Evolutionary conservation across 2,113 vertebrate genomes (phyloP).

Genomic region (Coracopsis vasa): DNA sequence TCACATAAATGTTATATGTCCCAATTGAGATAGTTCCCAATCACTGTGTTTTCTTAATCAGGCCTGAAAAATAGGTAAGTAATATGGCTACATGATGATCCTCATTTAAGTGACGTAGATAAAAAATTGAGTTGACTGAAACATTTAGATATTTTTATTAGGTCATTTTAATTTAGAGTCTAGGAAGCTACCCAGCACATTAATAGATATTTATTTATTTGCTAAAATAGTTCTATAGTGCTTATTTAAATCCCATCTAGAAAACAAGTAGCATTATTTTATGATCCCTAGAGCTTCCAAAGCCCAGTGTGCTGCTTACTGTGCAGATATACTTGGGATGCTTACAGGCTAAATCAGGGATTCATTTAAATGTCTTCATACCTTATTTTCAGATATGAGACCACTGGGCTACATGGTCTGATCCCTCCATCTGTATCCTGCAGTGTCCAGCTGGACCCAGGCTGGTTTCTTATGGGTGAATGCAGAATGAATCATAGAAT

Average conservation of each 20-base stretch:
- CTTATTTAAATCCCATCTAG: neutral
- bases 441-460: neutral
- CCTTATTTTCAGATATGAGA: neutral
- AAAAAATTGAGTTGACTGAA: neutral
- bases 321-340: neutral
- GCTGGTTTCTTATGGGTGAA: neutral
- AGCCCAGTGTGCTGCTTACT: neutral
- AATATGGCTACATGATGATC: neutral
- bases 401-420: neutral
- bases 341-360: neutral
- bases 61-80: slow-evolving; percentile 17
- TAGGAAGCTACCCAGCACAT: slow-evolving; percentile 1
- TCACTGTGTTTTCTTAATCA: slow-evolving; percentile 40
- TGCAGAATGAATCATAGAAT: neutral
- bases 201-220: slow-evolving; percentile 43
- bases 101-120: neutral
- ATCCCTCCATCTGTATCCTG: neutral
- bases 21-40: slow-evolving; percentile 19
- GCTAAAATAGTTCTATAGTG: neutral
- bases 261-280: neutral
- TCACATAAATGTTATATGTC: slow-evolving; percentile 32
- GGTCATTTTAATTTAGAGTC: slow-evolving; percentile 29
- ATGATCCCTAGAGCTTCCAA: neutral
- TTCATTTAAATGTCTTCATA: neutral
- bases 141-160: neutral